Evolutionary conservation across 1,140 invertebrate species (phyloP), one percentile per base, ranked within the genome.

Genomic region (Drosophila novamexicana): DNA sequence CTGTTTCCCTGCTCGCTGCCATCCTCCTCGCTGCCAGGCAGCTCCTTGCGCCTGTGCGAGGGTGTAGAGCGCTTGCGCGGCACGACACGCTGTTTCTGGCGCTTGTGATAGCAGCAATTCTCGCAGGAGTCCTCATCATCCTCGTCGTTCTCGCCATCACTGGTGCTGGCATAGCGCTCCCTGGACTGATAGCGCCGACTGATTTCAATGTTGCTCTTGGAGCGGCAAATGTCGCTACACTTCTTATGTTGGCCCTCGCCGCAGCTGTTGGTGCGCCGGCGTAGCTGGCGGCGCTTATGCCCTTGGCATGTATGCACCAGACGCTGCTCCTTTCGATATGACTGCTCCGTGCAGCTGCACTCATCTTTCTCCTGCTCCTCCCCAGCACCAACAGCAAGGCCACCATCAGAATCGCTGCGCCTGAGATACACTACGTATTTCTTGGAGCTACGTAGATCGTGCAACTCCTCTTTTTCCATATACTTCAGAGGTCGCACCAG

Each of bases 151-250:
- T 83, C 89, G 57, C 75, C 72, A 3, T 89, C 90, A 39, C 88
- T 92, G 36, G 74, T 77, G 56, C 85, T 91, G 29, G 57, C 68
- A 9, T 86, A 78, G 6, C 74, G 75, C 32, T 92, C 91, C 1
- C 81, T 54, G 1, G 86, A 83, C 50, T 85, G 18, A 18, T 18
- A 82, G 9, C 70, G 67, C 0, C 91, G 65, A 0, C 89, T 49
- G 12, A 92, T 90, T 64, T 92, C 92, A 9, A 92, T 92, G 57
- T 91, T 92, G 53, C 91, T 92, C 58, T 92, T 92, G 16, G 91
- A 92, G 6, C 92, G 86, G 32, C 91, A 91, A 16, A 92, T 90
- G 39, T 91, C 91, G 62, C 73, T 77, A 61, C 90, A 84, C 4
- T 77, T 72, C 29, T 79, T 75, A 34, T 91, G 75, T 57, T 83